Conservation (phyloP, 2,888 invertebrate genomes). For the Zonitis immaculata region DNA sequence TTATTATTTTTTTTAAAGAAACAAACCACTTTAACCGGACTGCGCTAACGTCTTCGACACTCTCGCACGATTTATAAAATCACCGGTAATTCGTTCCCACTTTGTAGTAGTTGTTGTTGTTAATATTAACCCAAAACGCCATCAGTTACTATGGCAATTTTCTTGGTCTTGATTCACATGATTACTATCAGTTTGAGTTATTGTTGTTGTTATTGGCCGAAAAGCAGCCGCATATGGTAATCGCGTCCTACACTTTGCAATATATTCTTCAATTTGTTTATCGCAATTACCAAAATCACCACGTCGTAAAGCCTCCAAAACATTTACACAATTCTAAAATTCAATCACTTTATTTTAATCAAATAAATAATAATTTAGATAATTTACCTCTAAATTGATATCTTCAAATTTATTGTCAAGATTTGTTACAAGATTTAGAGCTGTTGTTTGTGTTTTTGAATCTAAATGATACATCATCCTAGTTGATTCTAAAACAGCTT, state of each 20-base stretch:
- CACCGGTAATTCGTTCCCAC: conserved; percentile 26
- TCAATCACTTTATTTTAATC: background rate
- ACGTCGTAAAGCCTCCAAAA: conserved; percentile 69
- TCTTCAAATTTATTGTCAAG: conserved; percentile 54
- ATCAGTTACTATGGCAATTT: conserved; percentile 44
- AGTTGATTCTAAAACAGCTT: conserved; percentile 77
- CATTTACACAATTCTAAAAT: conserved; percentile 72
- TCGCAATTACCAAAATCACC: conserved; percentile 79
- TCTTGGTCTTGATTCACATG: conserved; percentile 39
- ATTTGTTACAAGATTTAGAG: conserved; percentile 58
- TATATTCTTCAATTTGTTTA: conserved; percentile 63
- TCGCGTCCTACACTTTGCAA: conserved; percentile 64
- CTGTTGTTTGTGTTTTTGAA: conserved; percentile 60
- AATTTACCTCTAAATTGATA: conserved; percentile 52
- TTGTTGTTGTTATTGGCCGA: conserved; percentile 40
- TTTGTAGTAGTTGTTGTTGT: conserved; percentile 5
- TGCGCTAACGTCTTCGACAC: conserved; percentile 17
- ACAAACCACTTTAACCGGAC: conserved; percentile 19
- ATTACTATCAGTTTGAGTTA: conserved; percentile 31
- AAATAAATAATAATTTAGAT: background rate
- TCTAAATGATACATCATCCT: conserved; percentile 74
- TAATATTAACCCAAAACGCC: conserved; percentile 11
- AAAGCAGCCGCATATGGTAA: conserved; percentile 81
- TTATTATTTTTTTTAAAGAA: conserved; percentile 10
- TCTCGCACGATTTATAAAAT: conserved; percentile 23